These are phyloP conservation scores for Shinisaurus crocodilurus DNA, from an alignment of 2,113 vertebrate species.

Conservation along the genomic window DNA sequence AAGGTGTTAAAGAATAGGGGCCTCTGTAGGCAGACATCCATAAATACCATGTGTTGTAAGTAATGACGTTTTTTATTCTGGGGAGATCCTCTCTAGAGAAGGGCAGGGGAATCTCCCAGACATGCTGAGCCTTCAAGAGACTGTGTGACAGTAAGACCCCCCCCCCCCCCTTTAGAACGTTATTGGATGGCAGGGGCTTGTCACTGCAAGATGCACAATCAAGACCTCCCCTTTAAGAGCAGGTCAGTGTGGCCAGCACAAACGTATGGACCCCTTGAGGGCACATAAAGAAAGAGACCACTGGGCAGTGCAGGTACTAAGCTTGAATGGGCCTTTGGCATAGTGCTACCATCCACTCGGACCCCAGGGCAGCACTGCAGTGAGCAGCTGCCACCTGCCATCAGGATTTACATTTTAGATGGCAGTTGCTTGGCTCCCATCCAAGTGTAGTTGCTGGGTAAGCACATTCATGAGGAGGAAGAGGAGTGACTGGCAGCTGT, in stretches of 20 bases:
- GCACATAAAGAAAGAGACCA: background rate
- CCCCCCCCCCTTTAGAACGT: background rate
- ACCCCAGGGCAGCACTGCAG: background rate
- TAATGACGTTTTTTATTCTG: background rate
- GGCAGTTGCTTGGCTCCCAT: background rate
- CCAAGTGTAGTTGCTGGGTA: background rate
- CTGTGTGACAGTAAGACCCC: too few species aligned
- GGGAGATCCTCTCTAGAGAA: background rate
- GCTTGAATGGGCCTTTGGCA: background rate
- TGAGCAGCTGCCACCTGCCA: background rate
- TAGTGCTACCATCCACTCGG: background rate
- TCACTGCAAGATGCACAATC: background rate
- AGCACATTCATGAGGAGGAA: background rate
- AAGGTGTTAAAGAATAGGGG: background rate
- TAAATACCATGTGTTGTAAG: background rate
- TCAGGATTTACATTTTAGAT: background rate
- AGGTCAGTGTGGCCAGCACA: background rate
- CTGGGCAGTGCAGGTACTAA: background rate
- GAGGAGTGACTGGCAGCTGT: too few species aligned
- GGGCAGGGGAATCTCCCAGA: background rate
- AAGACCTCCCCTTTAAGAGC: background rate
- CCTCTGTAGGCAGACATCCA: background rate
- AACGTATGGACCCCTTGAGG: background rate
- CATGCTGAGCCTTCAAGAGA: background rate
- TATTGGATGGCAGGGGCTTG: background rate